Evolutionary conservation across 2,113 vertebrate species (phyloP), one percentile per base, ranked within the genome.

Genomic region (Hypomesus transpacificus): DNA sequence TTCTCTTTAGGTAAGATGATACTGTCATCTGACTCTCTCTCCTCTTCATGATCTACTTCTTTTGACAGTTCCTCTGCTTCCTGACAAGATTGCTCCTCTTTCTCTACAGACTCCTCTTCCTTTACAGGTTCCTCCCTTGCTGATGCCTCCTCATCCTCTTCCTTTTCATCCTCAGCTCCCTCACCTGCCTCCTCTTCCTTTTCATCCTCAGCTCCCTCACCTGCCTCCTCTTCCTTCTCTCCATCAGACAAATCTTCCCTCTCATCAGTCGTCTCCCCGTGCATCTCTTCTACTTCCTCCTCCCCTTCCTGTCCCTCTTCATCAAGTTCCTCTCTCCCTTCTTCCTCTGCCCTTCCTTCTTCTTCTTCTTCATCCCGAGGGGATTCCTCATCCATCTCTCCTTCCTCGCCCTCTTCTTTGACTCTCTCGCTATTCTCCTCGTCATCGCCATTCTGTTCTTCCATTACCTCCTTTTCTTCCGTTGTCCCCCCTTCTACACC

Each of bases 11-110:
- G 82, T 73, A 76, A 82, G 62, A 88, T 75, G 75, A 91, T 90
- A 2, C 73, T 78, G 76, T 91, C 86, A 0, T 89, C 87, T 0
- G 87, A 89, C 28, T 89, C 89, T 3, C 66, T 79, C 20, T 80
- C 82, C 17, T 77, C 75, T 52, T 82, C 73, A 28, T 14, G 20
- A 20, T 61, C 54, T 9, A 71, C 3, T 0, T 76, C 59, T 14
- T 46, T 28, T 26, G 31, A 56, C 26, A 63, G 60, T 46, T 79
- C 69, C 24, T 83, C 62, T 39, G 74, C 70, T 21, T 78, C 16
- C 28, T 66, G 69, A 52, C 74, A 76, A 7, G 67, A 73, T 13
- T 26, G 31, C 18, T 65, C 66, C 22, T 61, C 71, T 22, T 61
- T 50, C 14, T 21, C 52, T 46, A 6, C 39, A 11, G 39, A 46